Evolutionary conservation across 2,797 vertebrate species (phyloP).

Genomic region (Characodon lateralis): DNA sequence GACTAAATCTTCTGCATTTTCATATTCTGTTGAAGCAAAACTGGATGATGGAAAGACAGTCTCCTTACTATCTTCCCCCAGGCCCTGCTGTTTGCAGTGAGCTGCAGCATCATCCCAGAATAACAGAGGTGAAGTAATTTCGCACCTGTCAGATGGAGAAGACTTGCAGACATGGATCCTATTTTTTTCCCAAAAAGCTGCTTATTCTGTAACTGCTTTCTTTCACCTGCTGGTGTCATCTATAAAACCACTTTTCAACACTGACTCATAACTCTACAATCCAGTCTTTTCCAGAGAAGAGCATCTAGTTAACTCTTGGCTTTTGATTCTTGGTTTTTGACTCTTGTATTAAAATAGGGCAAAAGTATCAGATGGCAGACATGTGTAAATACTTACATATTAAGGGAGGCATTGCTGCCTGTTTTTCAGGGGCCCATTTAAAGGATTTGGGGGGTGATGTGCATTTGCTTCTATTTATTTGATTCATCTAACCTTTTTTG

Average conservation of each 20-base stretch:
- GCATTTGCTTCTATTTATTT: slow-evolving; percentile 82
- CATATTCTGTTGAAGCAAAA: slow-evolving; percentile 26
- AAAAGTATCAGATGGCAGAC: slow-evolving; percentile 38
- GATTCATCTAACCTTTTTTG: slow-evolving; percentile 61
- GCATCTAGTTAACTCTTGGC: slow-evolving; percentile 3
- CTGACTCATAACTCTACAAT: slow-evolving; percentile 32
- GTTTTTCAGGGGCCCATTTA: slow-evolving; percentile 57
- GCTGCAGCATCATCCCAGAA: slow-evolving; percentile 57
- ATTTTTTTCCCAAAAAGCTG: slow-evolving; percentile 41
- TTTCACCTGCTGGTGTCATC: slow-evolving; percentile 38
- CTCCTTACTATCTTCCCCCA: slow-evolving; percentile 46
- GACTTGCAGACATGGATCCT: slow-evolving; percentile 46
- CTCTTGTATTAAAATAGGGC: slow-evolving; percentile 36
- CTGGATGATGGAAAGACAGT: slow-evolving; percentile 39
- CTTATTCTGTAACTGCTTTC: slow-evolving; percentile 34
- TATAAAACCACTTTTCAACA: slow-evolving; percentile 40
- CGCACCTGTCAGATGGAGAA: slow-evolving; percentile 34
- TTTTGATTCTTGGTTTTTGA: slow-evolving; percentile 16
- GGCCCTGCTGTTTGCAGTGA: slow-evolving; percentile 53
- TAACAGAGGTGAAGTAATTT: slow-evolving; percentile 45
- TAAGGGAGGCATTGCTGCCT: slow-evolving; percentile 38
- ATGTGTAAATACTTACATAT: slow-evolving; percentile 4
- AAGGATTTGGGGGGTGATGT: slow-evolving; percentile 47
- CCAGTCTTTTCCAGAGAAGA: slow-evolving; percentile 31
- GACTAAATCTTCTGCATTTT: slow-evolving; percentile 27